These are phyloP conservation scores for Recurvirostra avosetta DNA, from an alignment of 2,113 vertebrate genomes.

Conservation along the genomic window DNA sequence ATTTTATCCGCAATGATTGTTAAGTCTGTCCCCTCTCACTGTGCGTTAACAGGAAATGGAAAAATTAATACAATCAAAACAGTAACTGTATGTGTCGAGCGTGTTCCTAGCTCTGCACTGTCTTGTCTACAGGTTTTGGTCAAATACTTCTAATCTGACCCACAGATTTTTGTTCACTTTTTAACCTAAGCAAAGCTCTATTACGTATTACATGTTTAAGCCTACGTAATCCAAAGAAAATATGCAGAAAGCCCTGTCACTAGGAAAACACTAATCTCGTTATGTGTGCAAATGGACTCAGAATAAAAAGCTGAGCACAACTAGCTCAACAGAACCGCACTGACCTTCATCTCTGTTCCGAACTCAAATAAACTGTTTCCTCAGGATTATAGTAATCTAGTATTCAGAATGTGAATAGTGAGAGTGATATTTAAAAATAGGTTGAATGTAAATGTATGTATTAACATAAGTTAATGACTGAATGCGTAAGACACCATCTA, in stretches of 20 bases:
- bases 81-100: neutral
- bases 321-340: neutral
- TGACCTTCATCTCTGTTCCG: neutral
- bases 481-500: neutral
- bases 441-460: neutral
- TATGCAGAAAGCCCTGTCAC: neutral
- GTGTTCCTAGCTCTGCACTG: neutral
- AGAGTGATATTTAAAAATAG: neutral
- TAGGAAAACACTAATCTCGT: neutral
- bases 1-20: neutral
- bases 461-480: neutral
- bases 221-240: neutral
- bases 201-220: neutral
- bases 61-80: neutral
- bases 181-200: neutral
- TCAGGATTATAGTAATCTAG: neutral
- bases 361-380: neutral
- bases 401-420: neutral
- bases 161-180: neutral
- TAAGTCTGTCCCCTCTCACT: neutral
- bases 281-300: neutral
- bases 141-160: neutral
- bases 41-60: neutral
- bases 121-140: neutral
- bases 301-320: neutral